These are phyloP conservation scores for Hyla sarda DNA, from an alignment of 2,113 vertebrate genomes.

Conservation along the genomic window DNA sequence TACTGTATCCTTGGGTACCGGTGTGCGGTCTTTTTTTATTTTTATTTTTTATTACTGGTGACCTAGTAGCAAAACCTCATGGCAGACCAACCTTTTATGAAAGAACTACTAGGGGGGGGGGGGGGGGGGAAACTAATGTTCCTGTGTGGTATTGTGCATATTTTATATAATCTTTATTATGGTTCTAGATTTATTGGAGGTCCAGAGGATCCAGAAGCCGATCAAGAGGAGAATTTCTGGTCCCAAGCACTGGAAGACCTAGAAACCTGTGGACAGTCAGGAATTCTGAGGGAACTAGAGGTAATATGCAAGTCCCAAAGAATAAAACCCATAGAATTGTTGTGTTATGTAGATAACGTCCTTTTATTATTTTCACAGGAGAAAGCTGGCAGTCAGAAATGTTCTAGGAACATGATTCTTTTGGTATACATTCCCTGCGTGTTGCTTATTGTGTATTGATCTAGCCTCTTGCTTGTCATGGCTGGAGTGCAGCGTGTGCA, in stretches of 20 bases:
- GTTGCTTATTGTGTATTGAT: conserved; percentile 75
- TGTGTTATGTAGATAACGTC: conserved; percentile 76
- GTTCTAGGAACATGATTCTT: conserved; percentile 88
- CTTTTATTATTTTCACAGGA: conserved; percentile 88
- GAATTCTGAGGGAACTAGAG: conserved; percentile 97
- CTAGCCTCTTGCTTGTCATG: conserved; percentile 23
- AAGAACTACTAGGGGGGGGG: too few species aligned
- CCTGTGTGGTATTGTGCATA: background rate
- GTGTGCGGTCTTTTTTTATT: too few species aligned
- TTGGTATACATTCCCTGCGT: conserved; percentile 86
- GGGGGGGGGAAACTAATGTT: background rate
- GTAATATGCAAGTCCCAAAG: conserved; percentile 70
- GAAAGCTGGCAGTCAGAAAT: conserved; percentile 88
- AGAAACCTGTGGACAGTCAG: conserved; percentile 97
- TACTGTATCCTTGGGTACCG: too few species aligned
- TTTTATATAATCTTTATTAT: background rate
- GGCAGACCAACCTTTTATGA: background rate
- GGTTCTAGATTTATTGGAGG: conserved; percentile 83
- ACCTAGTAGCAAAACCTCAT: background rate
- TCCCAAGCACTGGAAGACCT: conserved; percentile 97
- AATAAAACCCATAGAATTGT: conserved; percentile 65
- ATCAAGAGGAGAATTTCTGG: conserved; percentile 99
- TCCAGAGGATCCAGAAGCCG: conserved; percentile 86
- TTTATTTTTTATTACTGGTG: background rate
- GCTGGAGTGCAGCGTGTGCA: conserved; percentile 29